Percentiles rank a stretch among this genome's conserved stretches.
These are phyloP conservation scores for Antheraea mylitta DNA, from an alignment of 1,140 invertebrate genomes.

Conservation along the genomic window DNA sequence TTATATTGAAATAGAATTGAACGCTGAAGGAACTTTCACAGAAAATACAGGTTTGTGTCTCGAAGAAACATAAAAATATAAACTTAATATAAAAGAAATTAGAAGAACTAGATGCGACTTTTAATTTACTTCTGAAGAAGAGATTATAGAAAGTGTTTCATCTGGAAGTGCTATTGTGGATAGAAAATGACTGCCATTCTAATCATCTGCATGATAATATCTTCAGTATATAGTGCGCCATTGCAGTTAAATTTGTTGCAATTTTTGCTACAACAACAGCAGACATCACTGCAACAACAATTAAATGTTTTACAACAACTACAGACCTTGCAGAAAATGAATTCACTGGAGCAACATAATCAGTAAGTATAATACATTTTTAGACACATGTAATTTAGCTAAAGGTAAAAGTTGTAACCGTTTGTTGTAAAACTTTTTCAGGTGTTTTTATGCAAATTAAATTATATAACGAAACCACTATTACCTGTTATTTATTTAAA, in stretches of 20 bases:
- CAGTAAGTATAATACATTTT: slow-evolving; percentile 4
- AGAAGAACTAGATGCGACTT: not conserved
- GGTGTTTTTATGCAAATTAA: too few species aligned
- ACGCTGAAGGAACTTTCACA: too few species aligned
- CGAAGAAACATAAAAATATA: not conserved
- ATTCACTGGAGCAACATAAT: not conserved
- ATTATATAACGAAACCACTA: not conserved
- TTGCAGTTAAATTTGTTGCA: slow-evolving; percentile 20
- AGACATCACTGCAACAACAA: slow-evolving; percentile 26
- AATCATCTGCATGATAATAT: not conserved
- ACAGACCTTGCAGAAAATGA: slow-evolving; percentile 18
- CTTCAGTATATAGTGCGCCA: slow-evolving; percentile 9
- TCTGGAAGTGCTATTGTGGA: not conserved
- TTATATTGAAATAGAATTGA: not conserved
- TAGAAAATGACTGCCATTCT: not conserved
- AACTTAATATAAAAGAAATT: not conserved
- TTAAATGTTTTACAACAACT: slow-evolving; percentile 28
- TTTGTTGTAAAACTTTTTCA: not conserved
- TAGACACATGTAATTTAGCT: not conserved
- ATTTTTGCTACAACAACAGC: slow-evolving; percentile 14
- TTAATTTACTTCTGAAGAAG: not conserved
- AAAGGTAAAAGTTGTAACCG: not conserved
- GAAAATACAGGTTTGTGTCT: too few species aligned
- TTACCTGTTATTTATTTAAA: too few species aligned
- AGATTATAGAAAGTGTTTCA: not conserved